Percentiles rank a stretch among this genome's conserved stretches.
Conservation (phyloP, 2,888 invertebrate species). For the Platynereis dumerilii region DNA sequence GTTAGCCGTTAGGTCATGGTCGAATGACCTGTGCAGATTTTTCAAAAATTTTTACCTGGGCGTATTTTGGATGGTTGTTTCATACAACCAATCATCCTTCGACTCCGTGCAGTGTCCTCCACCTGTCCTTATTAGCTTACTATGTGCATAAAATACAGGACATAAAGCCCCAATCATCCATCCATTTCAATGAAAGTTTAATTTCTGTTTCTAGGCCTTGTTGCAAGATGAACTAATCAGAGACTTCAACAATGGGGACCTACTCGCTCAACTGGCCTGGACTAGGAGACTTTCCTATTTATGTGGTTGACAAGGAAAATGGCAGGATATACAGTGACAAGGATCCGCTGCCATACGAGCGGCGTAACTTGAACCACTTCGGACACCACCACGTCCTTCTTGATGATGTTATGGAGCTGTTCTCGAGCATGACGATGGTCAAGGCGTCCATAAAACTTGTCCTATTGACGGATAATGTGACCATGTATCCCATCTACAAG, state of each 20-base stretch:
- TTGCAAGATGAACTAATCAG: not conserved
- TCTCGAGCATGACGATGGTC: constrained; percentile 7
- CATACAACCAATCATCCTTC: no score
- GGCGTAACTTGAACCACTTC: constrained; percentile 21
- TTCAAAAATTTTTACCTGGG: no score
- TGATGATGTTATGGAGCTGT: constrained; percentile 23
- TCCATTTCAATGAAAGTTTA: no score
- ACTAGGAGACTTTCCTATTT: constrained; percentile 27
- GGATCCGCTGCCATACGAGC: constrained; percentile 26
- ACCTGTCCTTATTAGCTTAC: no score
- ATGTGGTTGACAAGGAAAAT: constrained; percentile 24
- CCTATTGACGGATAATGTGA: not conserved
- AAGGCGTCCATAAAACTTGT: not conserved
- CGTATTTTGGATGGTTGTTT: no score
- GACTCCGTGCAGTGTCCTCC: no score
- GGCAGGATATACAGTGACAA: constrained; percentile 24
- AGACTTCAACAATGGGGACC: constrained; percentile 16
- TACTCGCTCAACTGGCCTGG: constrained; percentile 37
- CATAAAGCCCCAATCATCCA: no score
- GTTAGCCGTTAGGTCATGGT: no score
- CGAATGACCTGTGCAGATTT: no score
- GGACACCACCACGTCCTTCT: constrained; percentile 32
- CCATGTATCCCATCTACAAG: not conserved
- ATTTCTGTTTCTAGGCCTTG: no score
- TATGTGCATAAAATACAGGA: no score